Conservation (phyloP, 2,888 invertebrate genomes). For the Drepanosiphum platanoidis region DNA sequence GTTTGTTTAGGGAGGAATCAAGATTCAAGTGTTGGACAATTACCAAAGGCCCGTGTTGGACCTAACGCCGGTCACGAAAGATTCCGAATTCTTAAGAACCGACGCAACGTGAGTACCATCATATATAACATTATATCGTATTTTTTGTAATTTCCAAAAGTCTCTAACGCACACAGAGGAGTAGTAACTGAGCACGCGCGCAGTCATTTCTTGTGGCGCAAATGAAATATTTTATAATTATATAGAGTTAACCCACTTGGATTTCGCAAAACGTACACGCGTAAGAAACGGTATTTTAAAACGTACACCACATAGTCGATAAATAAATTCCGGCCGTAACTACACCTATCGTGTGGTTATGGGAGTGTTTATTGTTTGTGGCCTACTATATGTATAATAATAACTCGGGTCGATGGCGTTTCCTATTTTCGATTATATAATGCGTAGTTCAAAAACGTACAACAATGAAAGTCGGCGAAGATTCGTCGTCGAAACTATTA, state of each 20-base stretch:
- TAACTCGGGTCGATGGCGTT: not conserved
- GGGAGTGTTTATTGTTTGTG: not conserved
- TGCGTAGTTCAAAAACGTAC: not conserved
- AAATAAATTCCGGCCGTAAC: not conserved
- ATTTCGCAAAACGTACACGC: not conserved
- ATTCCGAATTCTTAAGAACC: conserved; percentile 81
- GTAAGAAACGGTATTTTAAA: not conserved
- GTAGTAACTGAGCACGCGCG: too few species aligned
- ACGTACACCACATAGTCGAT: not conserved
- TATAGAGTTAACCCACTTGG: not conserved
- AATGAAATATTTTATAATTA: not conserved
- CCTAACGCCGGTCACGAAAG: conserved; percentile 82
- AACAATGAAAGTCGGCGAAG: not conserved
- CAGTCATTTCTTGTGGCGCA: too few species aligned
- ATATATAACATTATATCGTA: not conserved
- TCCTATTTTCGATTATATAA: not conserved
- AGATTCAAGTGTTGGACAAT: conserved; percentile 85
- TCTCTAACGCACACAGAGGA: too few species aligned
- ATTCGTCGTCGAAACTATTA: too few species aligned
- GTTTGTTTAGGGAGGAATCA: conserved; percentile 85
- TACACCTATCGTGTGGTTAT: not conserved
- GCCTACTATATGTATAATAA: too few species aligned
- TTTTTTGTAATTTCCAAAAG: too few species aligned
- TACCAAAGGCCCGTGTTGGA: conserved; percentile 85
- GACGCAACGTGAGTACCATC: conserved; percentile 83